phyloP scores from a whole-genome alignment of 2,888 invertebrate genomes.

The Erpobdella octoculata region DNA sequence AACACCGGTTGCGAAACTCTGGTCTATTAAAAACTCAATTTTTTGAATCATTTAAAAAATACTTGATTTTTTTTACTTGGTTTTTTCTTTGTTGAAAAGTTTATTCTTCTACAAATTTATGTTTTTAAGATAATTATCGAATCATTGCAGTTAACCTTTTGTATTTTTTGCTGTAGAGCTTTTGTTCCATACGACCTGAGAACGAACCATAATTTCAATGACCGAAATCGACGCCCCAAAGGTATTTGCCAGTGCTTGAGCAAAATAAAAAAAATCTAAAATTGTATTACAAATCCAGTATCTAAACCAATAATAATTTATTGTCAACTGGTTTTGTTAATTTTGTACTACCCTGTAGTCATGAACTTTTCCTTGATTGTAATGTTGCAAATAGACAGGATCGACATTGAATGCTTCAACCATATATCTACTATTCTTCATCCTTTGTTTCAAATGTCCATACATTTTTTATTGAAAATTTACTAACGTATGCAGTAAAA shows the following conservation, averaged over 20 bases:
- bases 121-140: not conserved
- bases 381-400: constrained; percentile 51
- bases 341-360: constrained; percentile 47
- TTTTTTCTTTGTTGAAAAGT: too few species aligned
- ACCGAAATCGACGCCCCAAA: constrained; percentile 75
- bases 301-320: not conserved
- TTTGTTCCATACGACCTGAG: constrained; percentile 71
- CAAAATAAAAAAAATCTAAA: not conserved
- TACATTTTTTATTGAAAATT: too few species aligned
- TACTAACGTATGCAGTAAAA: too few species aligned
- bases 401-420: constrained; percentile 51
- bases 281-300: not conserved
- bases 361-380: constrained; percentile 46
- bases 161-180: constrained; percentile 69
- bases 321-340: too few species aligned
- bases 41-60: too few species aligned
- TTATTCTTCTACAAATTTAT: too few species aligned
- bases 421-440: constrained; percentile 45
- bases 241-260: constrained; percentile 79
- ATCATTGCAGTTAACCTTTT: constrained; percentile 58
- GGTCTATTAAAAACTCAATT: too few species aligned
- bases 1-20: too few species aligned
- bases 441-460: constrained; percentile 60
- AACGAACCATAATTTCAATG: constrained; percentile 88
- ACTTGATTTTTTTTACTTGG: too few species aligned